These are phyloP conservation scores for Orthosia gracilis DNA, from an alignment of 2,888 invertebrate genomes.

Conservation along the genomic window DNA sequence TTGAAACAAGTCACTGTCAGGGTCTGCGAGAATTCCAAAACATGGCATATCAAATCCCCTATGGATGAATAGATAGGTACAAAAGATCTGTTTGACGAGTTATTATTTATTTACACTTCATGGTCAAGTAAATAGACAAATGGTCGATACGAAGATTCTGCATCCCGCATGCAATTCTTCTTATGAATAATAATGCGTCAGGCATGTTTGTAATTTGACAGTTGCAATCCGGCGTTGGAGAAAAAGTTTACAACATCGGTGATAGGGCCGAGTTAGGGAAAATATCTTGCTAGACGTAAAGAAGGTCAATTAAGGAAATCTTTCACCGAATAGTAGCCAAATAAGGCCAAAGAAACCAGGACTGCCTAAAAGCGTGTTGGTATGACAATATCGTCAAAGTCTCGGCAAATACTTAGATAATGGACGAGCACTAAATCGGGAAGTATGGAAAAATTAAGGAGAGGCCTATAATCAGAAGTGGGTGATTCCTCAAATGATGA, in stretches of 20 bases:
- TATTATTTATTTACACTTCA: not conserved
- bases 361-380: not conserved
- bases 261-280: not conserved
- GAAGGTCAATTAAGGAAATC: not conserved
- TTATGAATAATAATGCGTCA: not conserved
- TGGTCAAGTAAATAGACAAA: too few relatives aligned
- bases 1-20: slow-evolving; percentile 21
- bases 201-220: slow-evolving; percentile 3
- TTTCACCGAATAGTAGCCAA: not conserved
- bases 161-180: not conserved
- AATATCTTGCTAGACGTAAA: not conserved
- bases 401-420: not conserved
- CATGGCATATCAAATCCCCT: not conserved
- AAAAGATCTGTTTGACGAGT: slow-evolving; percentile 12
- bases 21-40: slow-evolving; percentile 18
- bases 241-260: not conserved
- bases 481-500: not conserved
- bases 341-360: not conserved
- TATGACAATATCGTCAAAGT: not conserved
- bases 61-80: not conserved
- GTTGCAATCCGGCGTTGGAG: not conserved
- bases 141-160: not conserved
- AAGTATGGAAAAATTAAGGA: not conserved
- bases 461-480: not conserved
- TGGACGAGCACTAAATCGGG: too few relatives aligned